Evolutionary conservation across 2,113 vertebrate genomes (phyloP).

Genomic region (Trichechus manatus): DNA sequence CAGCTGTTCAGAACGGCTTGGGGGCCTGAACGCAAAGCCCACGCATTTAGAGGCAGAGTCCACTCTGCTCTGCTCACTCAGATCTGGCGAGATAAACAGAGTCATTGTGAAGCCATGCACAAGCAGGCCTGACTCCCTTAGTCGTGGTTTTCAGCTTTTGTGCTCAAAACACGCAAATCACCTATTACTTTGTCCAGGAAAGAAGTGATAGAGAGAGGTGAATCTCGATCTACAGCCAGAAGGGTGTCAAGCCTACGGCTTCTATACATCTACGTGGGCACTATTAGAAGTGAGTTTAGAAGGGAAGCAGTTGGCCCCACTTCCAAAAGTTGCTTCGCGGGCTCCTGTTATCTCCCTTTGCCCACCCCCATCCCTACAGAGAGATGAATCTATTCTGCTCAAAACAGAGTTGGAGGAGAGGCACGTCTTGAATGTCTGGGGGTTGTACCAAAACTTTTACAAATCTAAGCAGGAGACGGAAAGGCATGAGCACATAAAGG

Average conservation of each 20-base stretch:
- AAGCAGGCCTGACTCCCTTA: slow-evolving; percentile 79
- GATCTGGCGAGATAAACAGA: slow-evolving; percentile 87
- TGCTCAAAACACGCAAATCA: slow-evolving; percentile 83
- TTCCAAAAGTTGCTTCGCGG: slow-evolving; percentile 53
- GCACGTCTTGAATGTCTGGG: slow-evolving; percentile 24
- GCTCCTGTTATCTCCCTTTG: slow-evolving; percentile 35
- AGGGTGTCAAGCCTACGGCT: neutral
- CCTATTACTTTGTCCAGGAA: slow-evolving; percentile 68
- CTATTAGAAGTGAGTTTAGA: slow-evolving; percentile 5
- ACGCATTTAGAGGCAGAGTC: slow-evolving; percentile 81
- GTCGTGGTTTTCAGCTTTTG: slow-evolving; percentile 72
- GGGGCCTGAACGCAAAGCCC: slow-evolving; percentile 82
- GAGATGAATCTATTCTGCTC: neutral
- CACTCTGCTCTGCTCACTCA: slow-evolving; percentile 83
- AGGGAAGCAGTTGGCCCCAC: neutral
- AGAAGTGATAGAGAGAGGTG: slow-evolving; percentile 40
- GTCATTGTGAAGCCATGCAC: slow-evolving; percentile 85
- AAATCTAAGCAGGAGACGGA: neutral
- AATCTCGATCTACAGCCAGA: neutral
- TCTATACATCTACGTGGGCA: neutral
- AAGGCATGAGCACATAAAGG: neutral
- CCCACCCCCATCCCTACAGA: neutral
- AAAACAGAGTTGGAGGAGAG: slow-evolving; percentile 73
- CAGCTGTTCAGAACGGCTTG: slow-evolving; percentile 73
- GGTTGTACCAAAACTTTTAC: slow-evolving; percentile 63